These are phyloP conservation scores for Tiliqua scincoides DNA, from an alignment of 2,113 vertebrate genomes.

Conservation along the genomic window DNA sequence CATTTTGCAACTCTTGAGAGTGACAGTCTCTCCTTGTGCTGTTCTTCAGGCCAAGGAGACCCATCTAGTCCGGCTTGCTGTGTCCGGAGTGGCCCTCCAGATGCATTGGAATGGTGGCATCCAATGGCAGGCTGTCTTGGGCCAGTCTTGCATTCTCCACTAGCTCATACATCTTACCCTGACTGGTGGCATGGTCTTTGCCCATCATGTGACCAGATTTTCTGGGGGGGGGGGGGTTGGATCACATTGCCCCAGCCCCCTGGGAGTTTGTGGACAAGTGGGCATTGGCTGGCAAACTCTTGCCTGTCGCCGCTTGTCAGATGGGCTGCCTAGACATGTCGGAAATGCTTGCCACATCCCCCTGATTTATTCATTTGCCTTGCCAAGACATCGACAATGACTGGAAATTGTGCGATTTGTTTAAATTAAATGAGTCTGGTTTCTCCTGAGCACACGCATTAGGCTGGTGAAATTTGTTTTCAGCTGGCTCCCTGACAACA, in stretches of 20 bases:
- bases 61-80: no score
- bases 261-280: not conserved
- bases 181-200: no score
- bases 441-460: conserved; percentile 48
- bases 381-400: conserved; percentile 43
- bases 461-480: conserved; percentile 45
- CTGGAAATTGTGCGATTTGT: conserved; percentile 22
- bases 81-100: no score
- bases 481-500: conserved; percentile 34
- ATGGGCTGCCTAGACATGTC: not conserved
- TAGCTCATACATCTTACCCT: no score
- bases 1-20: not conserved
- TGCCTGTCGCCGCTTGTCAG: not conserved
- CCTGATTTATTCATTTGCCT: conserved; percentile 32
- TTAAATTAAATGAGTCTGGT: conserved; percentile 57
- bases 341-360: conserved; percentile 28
- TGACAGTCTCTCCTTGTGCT: no score
- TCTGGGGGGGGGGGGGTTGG: no score
- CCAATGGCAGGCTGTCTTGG: no score
- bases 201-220: not conserved
- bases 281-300: not conserved
- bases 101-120: no score
- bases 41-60: not conserved
- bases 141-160: no score
- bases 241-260: not conserved